Base-by-base conservation (phyloP, 2,113 vertebrate species). In the Gymnorhina tibicen region DNA sequence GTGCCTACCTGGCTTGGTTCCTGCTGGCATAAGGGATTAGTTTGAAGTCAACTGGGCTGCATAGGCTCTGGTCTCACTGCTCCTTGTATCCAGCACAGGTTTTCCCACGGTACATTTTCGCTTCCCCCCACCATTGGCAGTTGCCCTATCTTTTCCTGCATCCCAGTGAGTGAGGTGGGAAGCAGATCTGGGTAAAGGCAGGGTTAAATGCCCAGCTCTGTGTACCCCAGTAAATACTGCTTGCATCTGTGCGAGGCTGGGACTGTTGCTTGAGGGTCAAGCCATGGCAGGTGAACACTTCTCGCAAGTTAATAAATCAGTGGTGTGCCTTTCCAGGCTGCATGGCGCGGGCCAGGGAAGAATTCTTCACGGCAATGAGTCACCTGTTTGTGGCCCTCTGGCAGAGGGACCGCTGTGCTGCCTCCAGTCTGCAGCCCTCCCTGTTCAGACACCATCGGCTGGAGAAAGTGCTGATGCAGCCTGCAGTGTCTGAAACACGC, bases 401-500 rank as follows among this genome's bases (percentile, higher is more conserved):
- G 86, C 94, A 95, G 74, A 47, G 74, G 6, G 91, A 41, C 84
- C 2, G 7, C 74, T 14, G 49, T 9, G 28, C 79, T 94, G 81
- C 91, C 78, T 91, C 52, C 44, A 10, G 75, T 87, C 91, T 64
- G 93, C 92, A 91, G 91, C 58, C 69, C 80, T 94, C 86, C 41
- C 73, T 84, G 91, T 42, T 91, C 93, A 96, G 96, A 94, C 96
- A 96, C 91, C 89, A 84, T 68, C 16, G 83, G 76, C 92, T 96
- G 86, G 80, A 89, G 93, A 96, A 97, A 96, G 41, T 97, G 96
- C 96, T 97, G 96, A 97, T 96, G 96, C 93, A 97, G 96, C 91
- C 93, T 70, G 91, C 88, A 77, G 93, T 27, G 92, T 89, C 91
- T 96, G 86, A 93, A 96, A 72, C 26, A 32, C 30, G 76, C 88